Percentiles rank a stretch among this genome's conserved stretches.
These are phyloP conservation scores for Subanguina moxae DNA, from an alignment of 1,140 invertebrate species.

Conservation along the genomic window DNA sequence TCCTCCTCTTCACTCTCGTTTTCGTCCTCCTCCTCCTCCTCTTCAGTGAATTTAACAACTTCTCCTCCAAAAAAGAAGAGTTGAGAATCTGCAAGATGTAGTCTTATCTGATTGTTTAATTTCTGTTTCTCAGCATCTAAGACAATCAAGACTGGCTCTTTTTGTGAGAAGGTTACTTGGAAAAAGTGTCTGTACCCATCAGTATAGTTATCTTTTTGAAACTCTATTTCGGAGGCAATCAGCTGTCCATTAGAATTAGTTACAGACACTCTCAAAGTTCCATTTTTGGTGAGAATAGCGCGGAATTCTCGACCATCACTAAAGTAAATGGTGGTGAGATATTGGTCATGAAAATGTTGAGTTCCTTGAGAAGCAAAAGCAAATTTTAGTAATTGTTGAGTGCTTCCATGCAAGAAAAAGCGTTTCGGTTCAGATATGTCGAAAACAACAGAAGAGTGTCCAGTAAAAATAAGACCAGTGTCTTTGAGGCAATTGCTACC, in stretches of 20 bases:
- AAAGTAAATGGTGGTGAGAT: slow-evolving; percentile 28
- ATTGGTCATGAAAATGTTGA: slow-evolving; percentile 16
- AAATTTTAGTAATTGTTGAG: slow-evolving; percentile 40
- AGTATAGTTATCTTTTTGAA: slow-evolving; percentile 31
- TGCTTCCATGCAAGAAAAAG: slow-evolving; percentile 38
- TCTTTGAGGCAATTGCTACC: slow-evolving; percentile 38
- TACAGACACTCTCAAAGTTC: slow-evolving; percentile 23
- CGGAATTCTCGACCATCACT: slow-evolving; percentile 20
- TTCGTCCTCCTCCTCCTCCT: not conserved
- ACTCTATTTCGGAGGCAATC: not conserved
- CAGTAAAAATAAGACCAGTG: slow-evolving; percentile 32
- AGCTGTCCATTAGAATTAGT: not conserved
- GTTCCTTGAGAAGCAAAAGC: slow-evolving; percentile 29
- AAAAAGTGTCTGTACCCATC: slow-evolving; percentile 45
- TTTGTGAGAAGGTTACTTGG: slow-evolving; percentile 20
- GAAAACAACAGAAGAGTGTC: slow-evolving; percentile 28
- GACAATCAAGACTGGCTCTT: slow-evolving; percentile 8
- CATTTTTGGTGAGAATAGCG: slow-evolving; percentile 26
- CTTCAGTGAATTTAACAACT: not conserved
- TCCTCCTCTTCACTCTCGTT: not conserved
- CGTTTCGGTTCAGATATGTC: slow-evolving; percentile 40
- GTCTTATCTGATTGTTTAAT: slow-evolving; percentile 5
- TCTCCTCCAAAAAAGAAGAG: slow-evolving; percentile 43
- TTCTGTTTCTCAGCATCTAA: slow-evolving; percentile 36
- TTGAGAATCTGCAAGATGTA: slow-evolving; percentile 36